Conservation (phyloP, 2,888 invertebrate genomes). For the Ellobium chinense region DNA sequence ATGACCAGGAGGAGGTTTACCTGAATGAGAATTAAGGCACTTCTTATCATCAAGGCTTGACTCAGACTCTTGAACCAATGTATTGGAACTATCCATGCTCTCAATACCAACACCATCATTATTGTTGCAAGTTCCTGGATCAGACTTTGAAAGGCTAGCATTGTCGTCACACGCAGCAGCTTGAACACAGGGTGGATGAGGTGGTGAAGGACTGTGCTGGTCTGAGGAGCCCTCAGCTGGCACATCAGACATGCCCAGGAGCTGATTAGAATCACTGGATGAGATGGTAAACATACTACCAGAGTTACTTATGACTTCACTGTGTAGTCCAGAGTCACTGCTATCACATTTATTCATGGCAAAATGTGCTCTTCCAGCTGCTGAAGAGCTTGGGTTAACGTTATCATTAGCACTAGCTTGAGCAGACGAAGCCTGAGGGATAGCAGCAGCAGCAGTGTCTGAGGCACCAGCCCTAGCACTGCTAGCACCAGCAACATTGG, state of each 20-base stretch:
- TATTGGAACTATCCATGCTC: not conserved
- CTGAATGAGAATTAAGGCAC: slow-evolving; percentile 6
- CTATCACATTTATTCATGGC: slow-evolving; percentile 70
- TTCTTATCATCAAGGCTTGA: not conserved
- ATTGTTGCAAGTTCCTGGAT: not conserved
- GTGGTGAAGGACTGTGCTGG: not conserved
- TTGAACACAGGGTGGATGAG: not conserved
- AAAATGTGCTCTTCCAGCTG: slow-evolving; percentile 17
- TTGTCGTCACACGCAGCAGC: not conserved
- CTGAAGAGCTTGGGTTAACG: not conserved
- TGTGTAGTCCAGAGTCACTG: slow-evolving; percentile 73
- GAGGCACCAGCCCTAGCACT: not conserved
- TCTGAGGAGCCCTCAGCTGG: not conserved
- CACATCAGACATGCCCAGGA: slow-evolving; percentile 32
- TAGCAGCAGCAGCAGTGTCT: not conserved
- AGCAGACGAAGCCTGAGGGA: not conserved
- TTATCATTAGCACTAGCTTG: not conserved
- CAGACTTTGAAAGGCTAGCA: not conserved
- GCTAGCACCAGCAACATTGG: not conserved
- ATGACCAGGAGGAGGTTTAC: too few relatives aligned
- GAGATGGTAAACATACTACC: slow-evolving; percentile 61
- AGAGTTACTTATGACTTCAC: slow-evolving; percentile 70
- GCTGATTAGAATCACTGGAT: slow-evolving; percentile 53
- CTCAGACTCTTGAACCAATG: slow-evolving; percentile 4
- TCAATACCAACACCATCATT: not conserved